Base-by-base conservation (phyloP, 2,888 invertebrate genomes). In the Allophyes oxyacanthae region DNA sequence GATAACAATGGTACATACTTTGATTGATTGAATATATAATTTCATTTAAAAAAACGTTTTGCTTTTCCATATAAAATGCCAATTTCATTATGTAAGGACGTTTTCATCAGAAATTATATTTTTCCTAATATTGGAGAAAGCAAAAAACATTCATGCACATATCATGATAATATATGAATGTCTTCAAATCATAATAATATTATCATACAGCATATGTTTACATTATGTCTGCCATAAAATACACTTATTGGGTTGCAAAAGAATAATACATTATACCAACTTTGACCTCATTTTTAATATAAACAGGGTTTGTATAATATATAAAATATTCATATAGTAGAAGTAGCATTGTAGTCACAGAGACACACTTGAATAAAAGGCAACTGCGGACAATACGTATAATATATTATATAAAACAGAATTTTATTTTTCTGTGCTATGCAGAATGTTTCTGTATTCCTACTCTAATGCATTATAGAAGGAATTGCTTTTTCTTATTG, bases 241-340 rank as follows among this genome's bases (percentile, higher is more conserved):
- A 62, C 51, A 49, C 13, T 28, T 67, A 67, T 64, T 68, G 34
- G 50, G 14, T 40, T 30, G 30, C 6, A 30, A 58, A 63, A 53
- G 15, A 66, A 60, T 62, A 49, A 58, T 53, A 28, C 28, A 8
- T 28, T 8, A 6, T 28, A 1, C 53, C 50, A 67, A 54, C 28
- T 54, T 50, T 69, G 64, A 44, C 69, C 69, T 64, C 64, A 41
- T 67, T 67, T 57, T 64, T 53, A 44, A 50, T 48, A 53, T 42
- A 37, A 53, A 53, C 57, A n/a, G 40, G 40, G 38, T 53, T 51
- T 32, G 25, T 50, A 42, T 46, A 49, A 33, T 49, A 56, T 38
- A 63, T 50, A 50, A 63, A 50, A 58, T 50, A 56, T 56, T 61
- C 38, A 11, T 15, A 40, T 14, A 15, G 11, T 30, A 36, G 20